Conservation (phyloP, 53 echinoderm and acorn worm species). For the Henricia sp. region DNA sequence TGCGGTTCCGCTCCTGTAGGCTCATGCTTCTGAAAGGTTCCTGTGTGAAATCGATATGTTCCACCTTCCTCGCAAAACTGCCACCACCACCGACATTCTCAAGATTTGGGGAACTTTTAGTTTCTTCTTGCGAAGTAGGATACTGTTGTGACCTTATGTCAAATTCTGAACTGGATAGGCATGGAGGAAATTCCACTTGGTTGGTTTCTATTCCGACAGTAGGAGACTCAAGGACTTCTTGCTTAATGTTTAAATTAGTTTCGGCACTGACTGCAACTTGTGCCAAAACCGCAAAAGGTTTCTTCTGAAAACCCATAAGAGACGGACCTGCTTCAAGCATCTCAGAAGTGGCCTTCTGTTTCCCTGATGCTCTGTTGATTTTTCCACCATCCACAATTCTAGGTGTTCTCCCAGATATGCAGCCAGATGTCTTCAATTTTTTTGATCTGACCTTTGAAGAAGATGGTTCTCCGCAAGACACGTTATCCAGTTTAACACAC, state of each 20-base stretch:
- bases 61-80: neutral
- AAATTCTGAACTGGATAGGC: no score
- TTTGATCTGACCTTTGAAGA: neutral
- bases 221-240: neutral
- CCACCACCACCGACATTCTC: no score
- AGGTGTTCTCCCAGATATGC: neutral
- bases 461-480: neutral
- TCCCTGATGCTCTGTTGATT: neutral
- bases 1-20: constrained; percentile 33
- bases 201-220: neutral
- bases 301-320: neutral
- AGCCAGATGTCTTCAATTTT: neutral
- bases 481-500: neutral
- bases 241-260: neutral
- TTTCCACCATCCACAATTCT: neutral
- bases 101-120: no score
- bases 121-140: no score
- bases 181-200: no score
- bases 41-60: constrained; percentile 29
- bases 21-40: constrained; percentile 54
- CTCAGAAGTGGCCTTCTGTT: neutral
- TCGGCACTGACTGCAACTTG: constrained; percentile 17
- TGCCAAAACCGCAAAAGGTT: constrained; percentile 19
- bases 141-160: no score
- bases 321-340: neutral